Evolutionary conservation across 2,888 invertebrate genomes (phyloP), one percentile per base, ranked within the genome.

Genomic region (Sicus ferrugineus): DNA sequence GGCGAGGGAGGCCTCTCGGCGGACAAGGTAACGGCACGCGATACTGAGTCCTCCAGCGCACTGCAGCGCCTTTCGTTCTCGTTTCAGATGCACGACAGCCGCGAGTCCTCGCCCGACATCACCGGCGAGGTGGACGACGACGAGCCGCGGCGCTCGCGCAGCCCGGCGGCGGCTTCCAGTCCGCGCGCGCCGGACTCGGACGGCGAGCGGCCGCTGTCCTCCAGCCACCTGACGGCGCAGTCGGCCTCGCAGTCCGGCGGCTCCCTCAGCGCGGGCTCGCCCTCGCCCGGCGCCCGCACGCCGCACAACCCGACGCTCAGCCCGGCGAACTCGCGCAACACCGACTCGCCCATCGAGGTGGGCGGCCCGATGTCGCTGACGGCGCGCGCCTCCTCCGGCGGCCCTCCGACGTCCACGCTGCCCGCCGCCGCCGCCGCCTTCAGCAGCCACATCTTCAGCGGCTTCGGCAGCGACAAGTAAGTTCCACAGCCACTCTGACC

Each of bases 381-480:
- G 48, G 80, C 83, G 26, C 77, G 78, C 26, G 73, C 76, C 21
- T 73, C 76, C 73, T 76, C 77, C 14, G 62, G 68, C 14, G 54
- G 77, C 59, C 80, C 75, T 56, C 79, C 81, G 14, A 81, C 81
- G 34, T 77, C 81, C 52, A 75, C 80, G n/a, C 77, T 79, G 42
- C 77, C 80, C 14, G 67, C 89, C 21, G 89, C 90, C 16, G 88
- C 88, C 23, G 87, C 91, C n/a, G 79, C 83, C 26, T 90, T 91
- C 56, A 86, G 89, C 2, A 91, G 90, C 75, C 89, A 90, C 81
- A 89, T 92, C 78, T 92, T 92, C 83, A 90, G 91, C 42, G 84
- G 79, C 77, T 89, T 89, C 75, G 86, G 86, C 72, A 86, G 85
- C 70, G 88, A 89, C 74, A 86, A 87, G 89, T 89, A 78, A 87